Conservation (phyloP, 1,140 invertebrate species). For the Scaptomyza montana region DNA sequence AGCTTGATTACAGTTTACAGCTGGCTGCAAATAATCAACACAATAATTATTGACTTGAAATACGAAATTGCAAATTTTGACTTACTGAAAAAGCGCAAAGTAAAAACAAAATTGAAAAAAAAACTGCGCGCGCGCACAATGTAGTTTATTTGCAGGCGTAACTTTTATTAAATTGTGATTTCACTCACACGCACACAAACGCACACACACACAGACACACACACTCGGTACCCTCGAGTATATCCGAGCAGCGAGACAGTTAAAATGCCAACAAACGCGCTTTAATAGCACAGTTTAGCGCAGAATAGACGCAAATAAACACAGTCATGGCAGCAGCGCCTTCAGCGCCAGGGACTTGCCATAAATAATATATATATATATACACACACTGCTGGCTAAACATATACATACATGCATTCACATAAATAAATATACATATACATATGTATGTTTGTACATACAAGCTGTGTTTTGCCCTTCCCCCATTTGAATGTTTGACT, state of each 20-base stretch:
- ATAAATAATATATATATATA: conserved; percentile 68
- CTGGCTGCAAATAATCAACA: conserved; percentile 5
- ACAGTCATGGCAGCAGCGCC: conserved; percentile 68
- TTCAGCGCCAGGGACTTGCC: conserved; percentile 75
- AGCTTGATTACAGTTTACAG: conserved; percentile 26
- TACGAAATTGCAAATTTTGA: conserved; percentile 17
- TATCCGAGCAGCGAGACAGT: conserved; percentile 60
- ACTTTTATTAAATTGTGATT: conserved; percentile 81
- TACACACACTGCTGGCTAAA: neutral
- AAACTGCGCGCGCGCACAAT: conserved; percentile 51
- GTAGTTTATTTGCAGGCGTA: conserved; percentile 75
- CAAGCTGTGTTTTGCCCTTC: conserved; percentile 4
- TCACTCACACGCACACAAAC: conserved; percentile 53
- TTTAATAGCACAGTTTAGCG: conserved; percentile 81
- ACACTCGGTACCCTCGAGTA: conserved; percentile 22
- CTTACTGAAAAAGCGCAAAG: neutral
- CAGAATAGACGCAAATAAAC: conserved; percentile 81
- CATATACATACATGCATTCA: conserved; percentile 13
- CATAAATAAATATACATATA: conserved; percentile 28
- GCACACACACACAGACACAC: conserved; percentile 21
- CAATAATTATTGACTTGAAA: conserved; percentile 20
- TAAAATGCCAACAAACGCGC: conserved; percentile 80
- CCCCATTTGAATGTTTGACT: conserved; percentile 44
- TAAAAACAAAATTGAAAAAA: conserved; percentile 9
- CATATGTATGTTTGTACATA: neutral